These are phyloP conservation scores for Synergus itoensis DNA, from an alignment of 2,888 invertebrate genomes.

Conservation along the genomic window DNA sequence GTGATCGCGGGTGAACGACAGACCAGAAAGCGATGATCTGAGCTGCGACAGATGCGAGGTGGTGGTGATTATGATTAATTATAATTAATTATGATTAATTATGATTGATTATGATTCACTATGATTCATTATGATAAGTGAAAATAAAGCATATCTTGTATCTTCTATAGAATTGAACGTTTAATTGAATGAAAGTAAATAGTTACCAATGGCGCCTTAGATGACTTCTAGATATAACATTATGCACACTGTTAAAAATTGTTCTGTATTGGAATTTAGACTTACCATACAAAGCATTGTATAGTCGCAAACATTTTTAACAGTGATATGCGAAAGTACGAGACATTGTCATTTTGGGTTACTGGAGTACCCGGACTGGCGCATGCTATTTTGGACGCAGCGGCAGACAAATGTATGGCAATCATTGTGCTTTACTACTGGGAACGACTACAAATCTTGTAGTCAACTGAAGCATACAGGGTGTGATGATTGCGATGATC, in stretches of 20 bases:
- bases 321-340: background rate
- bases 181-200: background rate
- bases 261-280: too few relatives aligned
- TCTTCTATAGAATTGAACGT: background rate
- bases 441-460: slow-evolving; percentile 6
- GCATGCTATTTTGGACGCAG: slow-evolving; percentile 32
- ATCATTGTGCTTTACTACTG: slow-evolving; percentile 31
- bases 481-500: slow-evolving; percentile 35
- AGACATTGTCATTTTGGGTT: background rate
- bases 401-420: slow-evolving; percentile 18
- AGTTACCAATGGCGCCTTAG: slow-evolving; percentile 25
- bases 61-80: slow-evolving; percentile 41
- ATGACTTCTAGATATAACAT: background rate
- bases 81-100: background rate
- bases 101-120: background rate
- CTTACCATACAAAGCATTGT: too few relatives aligned
- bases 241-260: background rate
- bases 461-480: slow-evolving; percentile 22
- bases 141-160: slow-evolving; percentile 6
- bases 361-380: slow-evolving; percentile 33
- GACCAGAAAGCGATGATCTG: slow-evolving; percentile 49
- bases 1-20: slow-evolving; percentile 42
- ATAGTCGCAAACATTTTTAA: too few relatives aligned
- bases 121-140: background rate
- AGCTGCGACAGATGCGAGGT: slow-evolving; percentile 54